Base-by-base conservation (phyloP, 53 echinoderm and acorn worm genomes). In the Holothuria leucospilota region DNA sequence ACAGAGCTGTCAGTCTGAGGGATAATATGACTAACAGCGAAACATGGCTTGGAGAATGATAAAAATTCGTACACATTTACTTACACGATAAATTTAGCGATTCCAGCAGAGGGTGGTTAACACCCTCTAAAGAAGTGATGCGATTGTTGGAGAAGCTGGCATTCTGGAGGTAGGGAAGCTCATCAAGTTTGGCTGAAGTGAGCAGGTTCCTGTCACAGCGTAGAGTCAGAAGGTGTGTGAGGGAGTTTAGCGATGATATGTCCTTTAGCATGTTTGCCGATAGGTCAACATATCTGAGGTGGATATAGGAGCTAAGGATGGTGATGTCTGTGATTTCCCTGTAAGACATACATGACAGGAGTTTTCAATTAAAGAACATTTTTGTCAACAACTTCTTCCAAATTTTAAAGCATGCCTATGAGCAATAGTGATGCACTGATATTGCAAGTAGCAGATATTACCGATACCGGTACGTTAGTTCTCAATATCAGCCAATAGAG, bases 61-160 rank as follows among this genome's bases (percentile, higher is more conserved):
- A 46, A 46, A 46, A 0, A 46, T 46, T 46, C 8, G 11, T 46
- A 46, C 8, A 46, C 8, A 46, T 46, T 46, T 14, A 93, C 94
- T 94, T 86, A 94, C 94, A 98, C 7, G 98, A 97, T 2, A 97
- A 56, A 49, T 95, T 95, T 13, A 97, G 90, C 2, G 93, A 92
- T 68, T 98, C 98, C 51, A 98, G 66, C 18, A 98, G 75, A 8
- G 98, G 98, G 68, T 98, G 98, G 82, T 91, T 95, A n/a, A 91
- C 80, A 4, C 95, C 98, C 20, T 92, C 98, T 68, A 92, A 86
- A 7, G 93, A 74, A 0, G 95, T 90, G 66, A 98, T 92, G 39
- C 82, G 85, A 69, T 95, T 95, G 86, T 93, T 90, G 4, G 98
- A 75, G 62, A 98, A 98, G 88, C 98, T 98, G 40, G 91, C 91